Conservation (phyloP, 2,888 invertebrate species). For the Schrankia costaestrigalis region DNA sequence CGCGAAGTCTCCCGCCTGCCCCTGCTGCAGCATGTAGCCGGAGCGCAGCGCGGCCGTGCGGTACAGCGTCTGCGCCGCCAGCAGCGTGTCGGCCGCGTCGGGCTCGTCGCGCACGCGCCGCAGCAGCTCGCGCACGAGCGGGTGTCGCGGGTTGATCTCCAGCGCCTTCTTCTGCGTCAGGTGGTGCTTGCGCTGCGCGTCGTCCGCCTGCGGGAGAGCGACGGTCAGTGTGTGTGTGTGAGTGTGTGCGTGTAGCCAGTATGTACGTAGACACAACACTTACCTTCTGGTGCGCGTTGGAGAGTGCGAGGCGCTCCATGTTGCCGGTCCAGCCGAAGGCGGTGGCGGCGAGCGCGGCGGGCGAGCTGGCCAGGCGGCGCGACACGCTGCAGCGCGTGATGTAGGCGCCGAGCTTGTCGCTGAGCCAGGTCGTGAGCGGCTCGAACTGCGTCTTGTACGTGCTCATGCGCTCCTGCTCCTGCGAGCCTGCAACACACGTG, state of each 20-base stretch:
- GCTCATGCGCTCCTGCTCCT: constrained; percentile 87
- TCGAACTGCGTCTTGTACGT: constrained; percentile 89
- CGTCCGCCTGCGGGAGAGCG: constrained; percentile 86
- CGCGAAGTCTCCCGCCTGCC: constrained; percentile 88
- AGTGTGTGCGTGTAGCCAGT: constrained; percentile 96
- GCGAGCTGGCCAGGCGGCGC: constrained; percentile 93
- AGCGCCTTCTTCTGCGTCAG: constrained; percentile 96
- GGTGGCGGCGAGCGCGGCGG: constrained; percentile 97
- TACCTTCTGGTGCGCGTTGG: constrained; percentile 97
- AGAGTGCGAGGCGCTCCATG: constrained; percentile 97
- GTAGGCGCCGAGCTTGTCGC: constrained; percentile 89
- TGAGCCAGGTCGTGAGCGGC: constrained; percentile 95
- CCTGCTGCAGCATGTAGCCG: constrained; percentile 91
- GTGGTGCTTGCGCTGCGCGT: constrained; percentile 94
- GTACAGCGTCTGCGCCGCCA: constrained; percentile 91
- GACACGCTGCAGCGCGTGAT: constrained; percentile 90
- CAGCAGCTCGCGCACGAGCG: constrained; percentile 93
- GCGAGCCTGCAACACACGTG: constrained; percentile 60
- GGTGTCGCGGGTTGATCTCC: constrained; percentile 98
- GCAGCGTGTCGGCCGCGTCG: constrained; percentile 88
- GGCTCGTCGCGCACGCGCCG: constrained; percentile 89
- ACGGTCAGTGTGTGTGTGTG: constrained; percentile 95
- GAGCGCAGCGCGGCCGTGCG: constrained; percentile 88
- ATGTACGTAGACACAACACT: too few species aligned
- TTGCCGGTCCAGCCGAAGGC: constrained; percentile 99